Evolutionary conservation across 2,797 vertebrate species (phyloP).

Genomic region (Pangasius djambal): DNA sequence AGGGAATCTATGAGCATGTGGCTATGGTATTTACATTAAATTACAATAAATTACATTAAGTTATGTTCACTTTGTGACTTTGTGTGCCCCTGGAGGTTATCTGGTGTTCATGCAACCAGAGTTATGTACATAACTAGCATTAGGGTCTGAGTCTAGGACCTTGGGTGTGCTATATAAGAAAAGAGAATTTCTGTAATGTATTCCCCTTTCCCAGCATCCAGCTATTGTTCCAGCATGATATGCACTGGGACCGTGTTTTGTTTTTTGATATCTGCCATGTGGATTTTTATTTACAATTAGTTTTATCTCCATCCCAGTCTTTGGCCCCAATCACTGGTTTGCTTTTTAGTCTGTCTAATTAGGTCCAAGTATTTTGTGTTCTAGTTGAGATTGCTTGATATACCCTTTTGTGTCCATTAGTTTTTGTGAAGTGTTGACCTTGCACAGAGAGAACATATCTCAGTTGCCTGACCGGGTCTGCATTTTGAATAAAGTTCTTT

Average conservation of each 20-base stretch:
- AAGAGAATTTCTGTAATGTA: neutral
- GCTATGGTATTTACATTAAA: neutral
- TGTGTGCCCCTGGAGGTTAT: neutral
- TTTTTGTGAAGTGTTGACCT: neutral
- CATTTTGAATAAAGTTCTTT: neutral
- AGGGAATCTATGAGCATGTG: neutral
- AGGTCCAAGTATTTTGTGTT: neutral
- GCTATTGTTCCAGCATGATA: no score
- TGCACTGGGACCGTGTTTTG: no score
- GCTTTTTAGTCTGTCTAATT: neutral
- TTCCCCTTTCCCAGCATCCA: neutral
- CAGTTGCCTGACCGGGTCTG: neutral
- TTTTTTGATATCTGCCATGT: no score
- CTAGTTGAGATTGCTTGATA: neutral
- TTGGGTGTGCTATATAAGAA: neutral
- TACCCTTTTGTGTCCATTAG: neutral
- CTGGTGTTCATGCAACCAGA: neutral
- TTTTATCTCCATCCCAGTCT: neutral
- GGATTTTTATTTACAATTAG: no score
- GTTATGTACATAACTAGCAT: no score
- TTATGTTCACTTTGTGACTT: neutral
- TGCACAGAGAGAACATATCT: neutral
- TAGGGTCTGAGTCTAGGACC: neutral
- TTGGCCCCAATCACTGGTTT: neutral
- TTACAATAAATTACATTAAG: no score